Conservation (phyloP, 2,888 invertebrate genomes). For the Pseudoips prasinana region DNA sequence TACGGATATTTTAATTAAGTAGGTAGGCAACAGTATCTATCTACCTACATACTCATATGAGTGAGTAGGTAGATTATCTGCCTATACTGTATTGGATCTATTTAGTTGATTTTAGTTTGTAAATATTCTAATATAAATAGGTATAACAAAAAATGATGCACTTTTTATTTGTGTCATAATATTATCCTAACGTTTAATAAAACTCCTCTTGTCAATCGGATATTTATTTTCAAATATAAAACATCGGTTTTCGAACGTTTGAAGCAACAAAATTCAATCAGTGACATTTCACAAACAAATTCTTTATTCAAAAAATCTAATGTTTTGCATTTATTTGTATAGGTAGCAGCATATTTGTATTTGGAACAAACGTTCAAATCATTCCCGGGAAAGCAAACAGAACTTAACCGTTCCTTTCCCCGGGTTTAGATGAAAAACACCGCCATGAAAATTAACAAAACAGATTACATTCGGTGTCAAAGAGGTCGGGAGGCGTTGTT, state of each 20-base stretch:
- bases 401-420: constrained; percentile 47
- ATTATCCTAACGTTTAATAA: too few relatives aligned
- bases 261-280: constrained; percentile 10
- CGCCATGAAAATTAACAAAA: constrained; percentile 75
- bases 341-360: too few relatives aligned
- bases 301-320: constrained; percentile 10
- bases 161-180: too few relatives aligned
- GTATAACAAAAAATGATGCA: too few relatives aligned
- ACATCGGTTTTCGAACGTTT: too few relatives aligned
- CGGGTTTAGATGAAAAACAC: constrained; percentile 54
- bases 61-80: too few relatives aligned
- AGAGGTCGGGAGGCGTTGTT: constrained; percentile 59
- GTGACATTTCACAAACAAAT: constrained; percentile 5
- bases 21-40: constrained; percentile 5
- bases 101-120: too few relatives aligned
- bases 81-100: too few relatives aligned
- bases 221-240: too few relatives aligned
- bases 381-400: constrained; percentile 43
- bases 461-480: constrained; percentile 73
- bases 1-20: constrained; percentile 30
- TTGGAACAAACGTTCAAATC: constrained; percentile 44
- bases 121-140: too few relatives aligned
- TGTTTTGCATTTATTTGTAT: constrained; percentile 20
- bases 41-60: too few relatives aligned
- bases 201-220: too few relatives aligned